A percentile compares a stretch with the other conserved stretches of the same genome.
phyloP scores from a whole-genome alignment of 2,113 vertebrate genomes.

The Falcunculus frontatus region DNA sequence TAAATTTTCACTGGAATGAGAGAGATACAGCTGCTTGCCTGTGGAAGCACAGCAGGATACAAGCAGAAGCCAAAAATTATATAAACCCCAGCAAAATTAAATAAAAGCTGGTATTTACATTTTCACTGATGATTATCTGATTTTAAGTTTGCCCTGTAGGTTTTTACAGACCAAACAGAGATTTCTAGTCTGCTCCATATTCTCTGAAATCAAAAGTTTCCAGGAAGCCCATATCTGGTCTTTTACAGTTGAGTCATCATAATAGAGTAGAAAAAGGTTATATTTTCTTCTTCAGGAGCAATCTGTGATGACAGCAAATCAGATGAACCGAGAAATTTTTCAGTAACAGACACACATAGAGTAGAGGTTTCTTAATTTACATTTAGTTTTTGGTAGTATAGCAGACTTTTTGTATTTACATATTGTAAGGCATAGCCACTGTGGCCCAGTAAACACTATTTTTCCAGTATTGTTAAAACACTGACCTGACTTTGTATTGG shows the following conservation, averaged over 20 bases:
- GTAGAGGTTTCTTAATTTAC: not conserved
- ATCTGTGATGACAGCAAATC: not conserved
- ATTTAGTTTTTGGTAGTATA: not conserved
- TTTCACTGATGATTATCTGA: not conserved
- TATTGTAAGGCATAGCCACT: not conserved
- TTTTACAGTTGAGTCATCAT: not conserved
- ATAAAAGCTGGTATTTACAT: slow-evolving; percentile 10
- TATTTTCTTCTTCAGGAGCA: not conserved
- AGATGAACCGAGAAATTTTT: not conserved
- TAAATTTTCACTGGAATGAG: slow-evolving; percentile 50
- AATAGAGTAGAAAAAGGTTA: not conserved
- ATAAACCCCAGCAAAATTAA: slow-evolving; percentile 26
- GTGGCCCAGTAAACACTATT: not conserved
- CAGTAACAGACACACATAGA: not conserved
- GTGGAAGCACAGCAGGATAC: not conserved
- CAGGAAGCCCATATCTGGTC: not conserved
- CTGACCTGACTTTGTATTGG: not conserved
- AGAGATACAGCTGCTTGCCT: not conserved
- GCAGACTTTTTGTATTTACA: not conserved
- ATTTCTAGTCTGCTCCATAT: not conserved
- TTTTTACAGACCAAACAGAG: not conserved
- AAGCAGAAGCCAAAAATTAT: not conserved
- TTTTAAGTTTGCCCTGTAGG: not conserved
- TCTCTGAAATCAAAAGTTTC: not conserved
- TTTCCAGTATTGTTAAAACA: not conserved